Percentiles rank a stretch among this genome's conserved stretches.
Conservation (phyloP, 2,888 invertebrate genomes). For the Zele albiditarsus region DNA sequence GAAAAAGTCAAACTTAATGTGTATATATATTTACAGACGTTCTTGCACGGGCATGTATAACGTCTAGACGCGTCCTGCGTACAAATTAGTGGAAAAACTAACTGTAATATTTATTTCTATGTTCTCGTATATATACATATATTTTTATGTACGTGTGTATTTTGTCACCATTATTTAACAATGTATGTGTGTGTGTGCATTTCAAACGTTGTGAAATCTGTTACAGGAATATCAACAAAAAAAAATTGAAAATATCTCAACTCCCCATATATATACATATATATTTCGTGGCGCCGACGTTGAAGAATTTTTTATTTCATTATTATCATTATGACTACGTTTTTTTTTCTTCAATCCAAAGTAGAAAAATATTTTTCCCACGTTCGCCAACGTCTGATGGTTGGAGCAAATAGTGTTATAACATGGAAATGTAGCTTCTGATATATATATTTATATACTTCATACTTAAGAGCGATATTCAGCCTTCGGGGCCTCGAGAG, state of each 20-base stretch:
- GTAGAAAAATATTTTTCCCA: constrained; percentile 22
- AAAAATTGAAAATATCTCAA: background rate
- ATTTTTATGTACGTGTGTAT: background rate
- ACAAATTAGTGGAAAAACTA: constrained; percentile 62
- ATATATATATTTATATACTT: background rate
- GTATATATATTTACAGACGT: constrained; percentile 9
- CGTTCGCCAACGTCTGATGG: constrained; percentile 6
- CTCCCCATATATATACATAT: background rate
- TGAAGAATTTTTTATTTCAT: background rate
- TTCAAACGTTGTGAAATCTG: constrained; percentile 16
- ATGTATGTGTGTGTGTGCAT: background rate
- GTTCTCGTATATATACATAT: background rate
- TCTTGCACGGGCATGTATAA: constrained; percentile 39
- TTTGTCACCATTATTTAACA: constrained; percentile 34
- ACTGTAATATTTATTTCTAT: constrained; percentile 50
- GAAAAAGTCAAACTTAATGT: background rate
- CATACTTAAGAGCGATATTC: constrained; percentile 16
- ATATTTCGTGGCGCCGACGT: background rate
- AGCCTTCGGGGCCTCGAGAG: constrained; percentile 29
- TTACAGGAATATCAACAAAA: background rate
- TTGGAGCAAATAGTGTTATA: background rate
- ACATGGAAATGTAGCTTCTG: background rate
- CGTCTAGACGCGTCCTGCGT: constrained; percentile 51
- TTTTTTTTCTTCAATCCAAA: background rate
- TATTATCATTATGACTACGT: background rate